Percentiles rank a stretch among this genome's conserved stretches.
Evolutionary conservation across 1,140 invertebrate genomes (phyloP).

Genomic region (Mya arenaria): DNA sequence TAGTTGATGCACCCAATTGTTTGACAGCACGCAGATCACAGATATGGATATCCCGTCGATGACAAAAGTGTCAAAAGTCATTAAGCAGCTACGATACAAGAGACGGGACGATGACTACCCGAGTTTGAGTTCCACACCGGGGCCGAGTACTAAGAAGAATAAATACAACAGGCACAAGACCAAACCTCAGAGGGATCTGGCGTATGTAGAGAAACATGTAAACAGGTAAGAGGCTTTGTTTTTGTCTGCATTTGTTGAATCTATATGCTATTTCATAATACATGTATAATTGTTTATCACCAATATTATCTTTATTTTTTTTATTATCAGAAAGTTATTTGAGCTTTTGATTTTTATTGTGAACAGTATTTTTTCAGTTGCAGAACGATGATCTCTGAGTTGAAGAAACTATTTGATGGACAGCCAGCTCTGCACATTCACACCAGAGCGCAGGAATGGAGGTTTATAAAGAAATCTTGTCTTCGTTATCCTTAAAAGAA

Average conservation of each 20-base stretch:
- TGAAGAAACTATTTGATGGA: conserved; percentile 12
- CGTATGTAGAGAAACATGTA: conserved; percentile 24
- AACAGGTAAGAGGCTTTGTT: conserved; percentile 7
- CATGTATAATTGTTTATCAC: too few relatives aligned
- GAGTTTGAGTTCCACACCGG: not conserved
- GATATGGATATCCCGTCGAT: not conserved
- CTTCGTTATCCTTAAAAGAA: too few relatives aligned
- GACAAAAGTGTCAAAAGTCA: conserved; percentile 18
- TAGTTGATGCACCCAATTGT: conserved; percentile 1
- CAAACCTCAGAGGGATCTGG: not conserved
- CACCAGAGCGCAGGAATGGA: conserved; percentile 24
- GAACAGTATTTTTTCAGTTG: too few relatives aligned
- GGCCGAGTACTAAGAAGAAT: conserved; percentile 6
- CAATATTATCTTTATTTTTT: too few relatives aligned
- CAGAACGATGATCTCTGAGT: not conserved
- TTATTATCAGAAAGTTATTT: too few relatives aligned
- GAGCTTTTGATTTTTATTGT: too few relatives aligned
- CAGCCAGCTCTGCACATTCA: not conserved
- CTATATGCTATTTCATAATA: too few relatives aligned
- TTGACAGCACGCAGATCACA: conserved; percentile 6
- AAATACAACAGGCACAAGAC: not conserved
- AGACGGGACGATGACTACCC: not conserved
- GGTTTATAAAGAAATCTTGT: conserved; percentile 6
- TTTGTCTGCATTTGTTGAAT: not conserved
- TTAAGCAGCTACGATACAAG: conserved; percentile 3